A percentile compares a stretch with the other conserved stretches of the same genome.
Conservation (phyloP, 2,797 vertebrate genomes). For the Picus viridis region DNA sequence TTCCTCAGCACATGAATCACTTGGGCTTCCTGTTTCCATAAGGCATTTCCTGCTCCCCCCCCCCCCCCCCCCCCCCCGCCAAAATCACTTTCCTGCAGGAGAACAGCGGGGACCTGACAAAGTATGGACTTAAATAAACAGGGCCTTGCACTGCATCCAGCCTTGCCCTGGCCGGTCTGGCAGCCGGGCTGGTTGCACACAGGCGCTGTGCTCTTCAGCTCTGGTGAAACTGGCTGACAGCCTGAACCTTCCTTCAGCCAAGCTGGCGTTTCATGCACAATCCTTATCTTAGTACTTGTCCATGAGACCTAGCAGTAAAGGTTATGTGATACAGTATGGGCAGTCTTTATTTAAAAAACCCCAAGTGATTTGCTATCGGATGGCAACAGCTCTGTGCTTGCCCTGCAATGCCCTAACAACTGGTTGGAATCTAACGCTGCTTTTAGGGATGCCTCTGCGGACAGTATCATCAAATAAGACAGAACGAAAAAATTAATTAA, state of each 20-base stretch:
- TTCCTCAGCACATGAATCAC: conserved; percentile 96
- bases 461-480: conserved; percentile 54
- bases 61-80: conserved; percentile 72
- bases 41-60: conserved; percentile 93
- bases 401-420: conserved; percentile 14
- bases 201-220: not conserved
- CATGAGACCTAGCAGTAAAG: not conserved
- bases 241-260: not conserved
- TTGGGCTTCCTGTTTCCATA: conserved; percentile 95
- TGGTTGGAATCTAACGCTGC: conserved; percentile 42
- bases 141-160: conserved; percentile 67
- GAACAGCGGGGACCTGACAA: conserved; percentile 86
- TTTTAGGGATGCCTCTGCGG: conserved; percentile 10
- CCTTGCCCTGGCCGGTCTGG: conserved; percentile 31
- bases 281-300: not conserved
- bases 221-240: not conserved
- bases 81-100: conserved; percentile 85
- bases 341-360: conserved; percentile 17
- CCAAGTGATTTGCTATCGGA: conserved; percentile 5
- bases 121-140: conserved; percentile 86
- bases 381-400: not conserved
- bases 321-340: not conserved
- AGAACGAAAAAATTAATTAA: conserved; percentile 65
- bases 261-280: not conserved
- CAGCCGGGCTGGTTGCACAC: conserved; percentile 14